A percentile compares a stretch with the other conserved stretches of the same genome.
phyloP scores from a whole-genome alignment of 2,797 vertebrate species.

The Yasuhikotakia modesta region DNA sequence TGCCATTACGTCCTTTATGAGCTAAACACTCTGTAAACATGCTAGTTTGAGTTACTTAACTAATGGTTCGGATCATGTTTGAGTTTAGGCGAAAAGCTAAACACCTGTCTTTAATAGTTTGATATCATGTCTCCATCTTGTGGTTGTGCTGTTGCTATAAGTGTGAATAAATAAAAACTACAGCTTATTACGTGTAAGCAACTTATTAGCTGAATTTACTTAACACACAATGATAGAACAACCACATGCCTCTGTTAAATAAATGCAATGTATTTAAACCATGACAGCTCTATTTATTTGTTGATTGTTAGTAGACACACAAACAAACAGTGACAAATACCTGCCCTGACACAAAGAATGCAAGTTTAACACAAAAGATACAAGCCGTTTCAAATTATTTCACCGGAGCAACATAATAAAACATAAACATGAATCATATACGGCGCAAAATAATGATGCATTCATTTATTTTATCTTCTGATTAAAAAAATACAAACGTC shows the following conservation, averaged over 20 bases:
- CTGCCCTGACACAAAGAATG: too few species aligned
- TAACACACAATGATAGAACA: background rate
- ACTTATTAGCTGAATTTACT: background rate
- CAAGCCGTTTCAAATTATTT: background rate
- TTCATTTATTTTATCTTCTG: background rate
- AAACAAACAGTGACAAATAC: constrained; percentile 3
- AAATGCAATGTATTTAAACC: background rate
- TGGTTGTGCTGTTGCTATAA: constrained; percentile 1
- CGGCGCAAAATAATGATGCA: too few species aligned
- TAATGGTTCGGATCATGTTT: too few species aligned
- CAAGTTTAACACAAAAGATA: background rate
- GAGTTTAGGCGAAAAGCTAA: too few species aligned
- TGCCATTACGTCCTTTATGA: constrained; percentile 7
- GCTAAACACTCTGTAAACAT: background rate
- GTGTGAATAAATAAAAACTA: background rate
- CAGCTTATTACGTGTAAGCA: background rate
- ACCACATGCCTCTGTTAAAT: background rate
- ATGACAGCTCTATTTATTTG: constrained; percentile 15
- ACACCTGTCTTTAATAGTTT: constrained; percentile 2
- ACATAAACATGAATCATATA: too few species aligned
- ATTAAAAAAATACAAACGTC: background rate
- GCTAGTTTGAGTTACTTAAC: background rate
- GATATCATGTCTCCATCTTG: constrained; percentile 41
- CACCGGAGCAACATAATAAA: background rate
- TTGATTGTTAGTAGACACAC: constrained; percentile 41